phyloP scores from a whole-genome alignment of 2,797 vertebrate genomes.

The Amphiprion clarkii region DNA sequence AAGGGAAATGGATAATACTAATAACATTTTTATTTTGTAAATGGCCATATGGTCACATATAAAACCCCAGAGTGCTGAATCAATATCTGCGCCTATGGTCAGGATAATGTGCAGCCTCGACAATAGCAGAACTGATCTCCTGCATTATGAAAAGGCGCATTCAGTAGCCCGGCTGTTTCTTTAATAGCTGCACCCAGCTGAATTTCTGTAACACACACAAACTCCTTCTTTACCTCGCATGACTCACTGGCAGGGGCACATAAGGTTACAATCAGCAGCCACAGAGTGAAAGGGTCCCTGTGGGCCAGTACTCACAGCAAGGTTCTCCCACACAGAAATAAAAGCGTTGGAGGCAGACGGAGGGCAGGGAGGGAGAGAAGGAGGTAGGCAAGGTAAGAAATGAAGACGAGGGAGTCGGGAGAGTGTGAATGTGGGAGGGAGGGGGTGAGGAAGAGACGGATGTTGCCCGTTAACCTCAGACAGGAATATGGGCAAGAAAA shows the following conservation, averaged over 20 bases:
- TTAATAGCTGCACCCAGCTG: conserved; percentile 31
- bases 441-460: conserved; percentile 61
- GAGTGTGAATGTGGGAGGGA: conserved; percentile 50
- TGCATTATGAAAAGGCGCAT: conserved; percentile 48
- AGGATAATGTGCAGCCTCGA: conserved; percentile 16
- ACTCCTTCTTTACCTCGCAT: conserved; percentile 48
- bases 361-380: conserved; percentile 5
- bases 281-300: conserved; percentile 67
- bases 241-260: conserved; percentile 60
- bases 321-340: conserved; percentile 62
- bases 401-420: conserved; percentile 34
- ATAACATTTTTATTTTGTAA: background rate
- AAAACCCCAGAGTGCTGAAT: conserved; percentile 21
- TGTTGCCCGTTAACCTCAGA: conserved; percentile 78
- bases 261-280: conserved; percentile 71
- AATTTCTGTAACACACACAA: conserved; percentile 5
- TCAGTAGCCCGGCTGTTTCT: conserved; percentile 37
- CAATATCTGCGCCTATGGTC: conserved; percentile 28
- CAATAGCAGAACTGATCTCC: no score
- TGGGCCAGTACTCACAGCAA: conserved; percentile 41
- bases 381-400: conserved; percentile 50
- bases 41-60: conserved; percentile 13
- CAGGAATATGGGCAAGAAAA: conserved; percentile 79
- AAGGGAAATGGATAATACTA: background rate
- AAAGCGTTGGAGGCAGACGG: conserved; percentile 54